Evolutionary conservation across 2,888 invertebrate genomes (phyloP).

Genomic region (Barypeithes pellucidus): DNA sequence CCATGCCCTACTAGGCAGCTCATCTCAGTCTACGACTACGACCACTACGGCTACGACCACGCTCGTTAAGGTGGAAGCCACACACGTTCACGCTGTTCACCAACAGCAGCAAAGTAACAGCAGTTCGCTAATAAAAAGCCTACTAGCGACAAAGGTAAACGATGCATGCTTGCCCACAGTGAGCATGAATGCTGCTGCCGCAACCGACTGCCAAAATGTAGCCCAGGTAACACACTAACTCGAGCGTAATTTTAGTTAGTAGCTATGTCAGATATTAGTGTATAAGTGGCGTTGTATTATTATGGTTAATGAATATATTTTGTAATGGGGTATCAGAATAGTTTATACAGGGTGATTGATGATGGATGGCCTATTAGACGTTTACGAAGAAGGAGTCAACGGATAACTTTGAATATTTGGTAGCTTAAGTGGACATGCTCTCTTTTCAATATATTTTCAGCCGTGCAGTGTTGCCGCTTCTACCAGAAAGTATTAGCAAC

Average conservation of each 20-base stretch:
- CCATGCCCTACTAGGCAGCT: slow-evolving; percentile 73
- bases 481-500: too few species aligned
- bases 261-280: background rate
- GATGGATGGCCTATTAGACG: too few species aligned
- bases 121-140: slow-evolving; percentile 92
- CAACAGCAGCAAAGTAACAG: slow-evolving; percentile 46
- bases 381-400: too few species aligned
- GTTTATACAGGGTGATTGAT: too few species aligned
- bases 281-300: background rate
- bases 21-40: slow-evolving; percentile 59
- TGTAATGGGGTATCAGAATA: too few species aligned
- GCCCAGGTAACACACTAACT: slow-evolving; percentile 72
- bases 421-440: too few species aligned
- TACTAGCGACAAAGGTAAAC: slow-evolving; percentile 94
- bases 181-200: slow-evolving; percentile 67
- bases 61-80: slow-evolving; percentile 22
- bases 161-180: slow-evolving; percentile 65
- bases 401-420: too few species aligned
- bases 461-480: too few species aligned
- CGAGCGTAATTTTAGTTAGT: slow-evolving; percentile 32
- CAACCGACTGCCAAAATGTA: slow-evolving; percentile 73
- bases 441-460: too few species aligned
- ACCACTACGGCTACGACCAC: slow-evolving; percentile 47
- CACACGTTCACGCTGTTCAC: slow-evolving; percentile 29
- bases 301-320: too few species aligned